Conservation (phyloP, 2,797 vertebrate species). For the Mus spretus region DNA sequence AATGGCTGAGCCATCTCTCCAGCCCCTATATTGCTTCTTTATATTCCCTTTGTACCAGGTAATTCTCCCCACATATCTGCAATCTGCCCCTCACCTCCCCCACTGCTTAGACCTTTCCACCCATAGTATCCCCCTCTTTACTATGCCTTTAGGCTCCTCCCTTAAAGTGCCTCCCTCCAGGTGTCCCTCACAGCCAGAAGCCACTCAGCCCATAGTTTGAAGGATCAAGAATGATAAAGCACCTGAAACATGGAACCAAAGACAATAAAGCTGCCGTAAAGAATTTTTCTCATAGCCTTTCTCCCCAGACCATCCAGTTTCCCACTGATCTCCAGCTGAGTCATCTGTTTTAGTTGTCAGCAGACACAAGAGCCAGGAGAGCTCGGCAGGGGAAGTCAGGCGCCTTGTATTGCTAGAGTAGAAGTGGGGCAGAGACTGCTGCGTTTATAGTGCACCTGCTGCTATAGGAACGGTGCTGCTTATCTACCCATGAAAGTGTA, state of each 20-base stretch:
- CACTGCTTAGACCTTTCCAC: background rate
- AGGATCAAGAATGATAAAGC: slow-evolving; percentile 2
- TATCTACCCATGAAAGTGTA: background rate
- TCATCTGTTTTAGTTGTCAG: background rate
- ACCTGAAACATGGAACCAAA: background rate
- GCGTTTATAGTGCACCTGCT: background rate
- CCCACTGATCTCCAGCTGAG: background rate
- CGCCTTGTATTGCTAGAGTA: background rate
- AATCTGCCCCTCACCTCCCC: background rate
- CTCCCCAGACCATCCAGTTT: background rate
- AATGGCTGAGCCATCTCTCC: no score
- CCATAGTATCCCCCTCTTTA: background rate
- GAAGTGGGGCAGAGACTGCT: background rate
- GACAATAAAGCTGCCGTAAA: background rate
- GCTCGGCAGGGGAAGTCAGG: background rate
- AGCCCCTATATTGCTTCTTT: no score
- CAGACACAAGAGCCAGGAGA: background rate
- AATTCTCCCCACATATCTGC: background rate
- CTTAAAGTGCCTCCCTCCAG: background rate
- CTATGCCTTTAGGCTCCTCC: background rate
- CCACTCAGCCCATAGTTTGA: background rate
- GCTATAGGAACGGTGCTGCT: background rate
- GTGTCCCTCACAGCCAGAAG: slow-evolving; percentile 7
- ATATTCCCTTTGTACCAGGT: background rate
- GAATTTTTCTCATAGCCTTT: background rate